A percentile compares a stretch with the other conserved stretches of the same genome.
Evolutionary conservation across 2,113 vertebrate genomes (phyloP).

Genomic region (Serilophus lunatus): DNA sequence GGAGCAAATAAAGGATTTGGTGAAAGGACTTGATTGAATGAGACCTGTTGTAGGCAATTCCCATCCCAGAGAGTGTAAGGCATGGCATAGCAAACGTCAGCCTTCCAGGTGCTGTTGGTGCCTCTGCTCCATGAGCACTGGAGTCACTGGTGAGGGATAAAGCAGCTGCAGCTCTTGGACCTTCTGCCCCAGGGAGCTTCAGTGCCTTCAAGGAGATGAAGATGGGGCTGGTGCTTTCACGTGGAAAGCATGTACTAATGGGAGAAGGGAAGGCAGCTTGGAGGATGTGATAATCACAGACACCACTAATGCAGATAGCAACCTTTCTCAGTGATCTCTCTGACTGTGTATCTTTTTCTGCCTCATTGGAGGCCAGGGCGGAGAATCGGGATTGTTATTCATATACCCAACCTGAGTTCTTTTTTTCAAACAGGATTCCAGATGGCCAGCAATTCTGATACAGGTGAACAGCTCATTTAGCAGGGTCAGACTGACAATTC

Average conservation of each 20-base stretch:
- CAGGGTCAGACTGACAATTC: not conserved
- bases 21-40: not conserved
- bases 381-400: not conserved
- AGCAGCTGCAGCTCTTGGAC: not conserved
- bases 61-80: not conserved
- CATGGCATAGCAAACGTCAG: not conserved
- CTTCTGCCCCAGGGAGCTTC: not conserved
- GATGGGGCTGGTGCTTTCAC: not conserved
- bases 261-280: not conserved
- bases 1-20: not conserved
- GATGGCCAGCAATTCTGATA: slow-evolving; percentile 37
- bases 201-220: not conserved
- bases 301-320: slow-evolving; percentile 11
- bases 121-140: not conserved
- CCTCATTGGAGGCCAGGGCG: not conserved
- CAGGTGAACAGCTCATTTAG: slow-evolving; percentile 61
- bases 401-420: not conserved
- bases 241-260: not conserved
- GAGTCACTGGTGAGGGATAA: not conserved
- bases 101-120: not conserved
- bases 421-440: slow-evolving; percentile 21
- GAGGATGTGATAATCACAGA: not conserved
- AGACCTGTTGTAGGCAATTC: not conserved
- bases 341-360: slow-evolving; percentile 38
- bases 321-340: slow-evolving; percentile 19